These are phyloP conservation scores for Hirundo rustica DNA, from an alignment of 2,797 vertebrate genomes.

Conservation along the genomic window DNA sequence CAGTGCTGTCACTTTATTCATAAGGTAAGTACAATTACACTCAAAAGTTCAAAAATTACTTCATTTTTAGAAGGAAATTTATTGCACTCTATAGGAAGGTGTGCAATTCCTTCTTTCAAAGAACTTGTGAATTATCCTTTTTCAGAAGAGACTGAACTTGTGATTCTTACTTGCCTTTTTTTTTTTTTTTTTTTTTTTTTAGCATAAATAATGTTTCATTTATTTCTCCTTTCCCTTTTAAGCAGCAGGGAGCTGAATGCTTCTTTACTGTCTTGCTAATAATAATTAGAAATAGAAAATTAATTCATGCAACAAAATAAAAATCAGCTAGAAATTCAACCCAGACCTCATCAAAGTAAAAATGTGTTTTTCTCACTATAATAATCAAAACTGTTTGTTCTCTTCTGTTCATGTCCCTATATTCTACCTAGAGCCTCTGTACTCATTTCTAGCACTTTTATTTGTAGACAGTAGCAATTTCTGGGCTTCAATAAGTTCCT, in stretches of 20 bases:
- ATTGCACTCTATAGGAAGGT: slow-evolving; percentile 45
- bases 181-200: neutral
- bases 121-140: slow-evolving; percentile 5
- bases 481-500: neutral
- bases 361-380: neutral
- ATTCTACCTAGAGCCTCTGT: neutral
- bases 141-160: slow-evolving; percentile 37
- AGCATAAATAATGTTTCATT: neutral
- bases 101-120: slow-evolving; percentile 55
- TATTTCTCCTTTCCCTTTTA: slow-evolving; percentile 43
- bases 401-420: neutral
- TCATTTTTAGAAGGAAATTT: slow-evolving; percentile 66
- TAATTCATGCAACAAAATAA: neutral
- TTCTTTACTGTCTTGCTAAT: neutral
- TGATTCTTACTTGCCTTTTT: slow-evolving; percentile 5
- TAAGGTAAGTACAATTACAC: slow-evolving; percentile 56
- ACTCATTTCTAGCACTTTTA: neutral
- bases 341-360: neutral
- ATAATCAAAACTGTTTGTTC: neutral
- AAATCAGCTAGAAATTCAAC: slow-evolving; percentile 10
- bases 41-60: slow-evolving; percentile 66
- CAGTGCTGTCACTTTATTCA: slow-evolving; percentile 56
- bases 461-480: neutral
- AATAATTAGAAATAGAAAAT: neutral
- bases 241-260: neutral